Evolutionary conservation across 2,888 invertebrate species (phyloP).

Genomic region (Drosophila sordidula): DNA sequence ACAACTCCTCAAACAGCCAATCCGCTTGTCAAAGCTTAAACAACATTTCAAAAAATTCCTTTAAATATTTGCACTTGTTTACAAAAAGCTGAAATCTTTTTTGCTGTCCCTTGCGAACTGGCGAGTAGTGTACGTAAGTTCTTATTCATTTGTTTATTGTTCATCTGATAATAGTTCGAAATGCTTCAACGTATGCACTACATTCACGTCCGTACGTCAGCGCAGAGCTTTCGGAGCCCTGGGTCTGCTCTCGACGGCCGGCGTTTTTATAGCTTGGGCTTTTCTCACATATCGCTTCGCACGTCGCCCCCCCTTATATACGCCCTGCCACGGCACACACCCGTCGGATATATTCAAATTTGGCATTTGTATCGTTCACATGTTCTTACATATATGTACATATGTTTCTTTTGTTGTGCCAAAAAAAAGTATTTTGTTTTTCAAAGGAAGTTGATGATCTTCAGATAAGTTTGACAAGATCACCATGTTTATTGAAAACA

Average conservation of each 20-base stretch:
- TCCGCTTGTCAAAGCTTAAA: too few species aligned
- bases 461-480: neutral
- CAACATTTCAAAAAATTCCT: too few species aligned
- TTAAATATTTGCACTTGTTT: too few species aligned
- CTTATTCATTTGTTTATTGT: slow-evolving; percentile 35
- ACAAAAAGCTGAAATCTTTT: neutral
- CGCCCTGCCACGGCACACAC: neutral
- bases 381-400: neutral
- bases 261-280: slow-evolving; percentile 20
- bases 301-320: neutral
- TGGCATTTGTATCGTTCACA: slow-evolving; percentile 10
- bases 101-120: slow-evolving; percentile 10
- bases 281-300: slow-evolving; percentile 28
- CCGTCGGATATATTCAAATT: slow-evolving; percentile 8
- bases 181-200: slow-evolving; percentile 16
- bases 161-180: slow-evolving; percentile 38
- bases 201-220: slow-evolving; percentile 1
- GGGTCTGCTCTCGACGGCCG: neutral
- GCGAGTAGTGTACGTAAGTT: slow-evolving; percentile 22
- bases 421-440: slow-evolving; percentile 27
- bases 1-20: too few species aligned
- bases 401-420: slow-evolving; percentile 14
- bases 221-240: slow-evolving; percentile 21
- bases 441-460: slow-evolving; percentile 26
- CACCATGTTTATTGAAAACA: neutral